Evolutionary conservation across 1,140 invertebrate genomes (phyloP).

Genomic region (Brachionus rubens): DNA sequence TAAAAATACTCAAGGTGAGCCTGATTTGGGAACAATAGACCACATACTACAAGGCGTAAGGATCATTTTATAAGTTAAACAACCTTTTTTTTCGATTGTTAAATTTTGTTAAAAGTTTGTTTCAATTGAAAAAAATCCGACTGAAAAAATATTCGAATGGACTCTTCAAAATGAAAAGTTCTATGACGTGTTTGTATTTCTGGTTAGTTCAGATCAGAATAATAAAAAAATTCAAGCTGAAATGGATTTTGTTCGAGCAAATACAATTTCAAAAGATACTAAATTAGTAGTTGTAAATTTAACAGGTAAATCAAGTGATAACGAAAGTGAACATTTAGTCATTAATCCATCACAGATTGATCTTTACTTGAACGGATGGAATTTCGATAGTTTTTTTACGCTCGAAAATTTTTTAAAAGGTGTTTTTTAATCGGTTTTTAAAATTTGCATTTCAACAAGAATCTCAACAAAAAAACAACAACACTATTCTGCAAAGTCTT

Average conservation of each 20-base stretch:
- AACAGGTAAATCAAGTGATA: slow-evolving; percentile 6
- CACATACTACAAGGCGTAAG: slow-evolving; percentile 6
- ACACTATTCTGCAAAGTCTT: too few relatives aligned
- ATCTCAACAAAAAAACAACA: too few relatives aligned
- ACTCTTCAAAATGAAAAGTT: slow-evolving; percentile 33
- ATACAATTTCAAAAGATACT: slow-evolving; percentile 15
- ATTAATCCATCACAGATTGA: neutral
- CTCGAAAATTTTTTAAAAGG: slow-evolving; percentile 14
- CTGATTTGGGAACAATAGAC: neutral
- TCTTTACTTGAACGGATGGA: slow-evolving; percentile 32
- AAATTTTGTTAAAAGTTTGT: neutral
- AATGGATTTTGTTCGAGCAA: slow-evolving; percentile 23
- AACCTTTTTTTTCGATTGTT: neutral
- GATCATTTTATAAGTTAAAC: neutral
- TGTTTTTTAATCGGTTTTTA: neutral
- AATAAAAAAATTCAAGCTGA: slow-evolving; percentile 16
- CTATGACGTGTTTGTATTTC: slow-evolving; percentile 14
- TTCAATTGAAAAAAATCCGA: slow-evolving; percentile 25
- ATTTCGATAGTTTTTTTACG: slow-evolving; percentile 15
- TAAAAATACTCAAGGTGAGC: slow-evolving; percentile 17
- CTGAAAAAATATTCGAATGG: slow-evolving; percentile 39
- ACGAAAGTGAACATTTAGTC: neutral
- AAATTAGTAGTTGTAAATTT: slow-evolving; percentile 11
- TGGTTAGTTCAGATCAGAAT: neutral
- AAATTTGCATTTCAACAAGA: too few relatives aligned